Percentiles rank a stretch among this genome's conserved stretches.
Conservation (phyloP, 1,140 invertebrate species). For the Andricus grossulariae region DNA sequence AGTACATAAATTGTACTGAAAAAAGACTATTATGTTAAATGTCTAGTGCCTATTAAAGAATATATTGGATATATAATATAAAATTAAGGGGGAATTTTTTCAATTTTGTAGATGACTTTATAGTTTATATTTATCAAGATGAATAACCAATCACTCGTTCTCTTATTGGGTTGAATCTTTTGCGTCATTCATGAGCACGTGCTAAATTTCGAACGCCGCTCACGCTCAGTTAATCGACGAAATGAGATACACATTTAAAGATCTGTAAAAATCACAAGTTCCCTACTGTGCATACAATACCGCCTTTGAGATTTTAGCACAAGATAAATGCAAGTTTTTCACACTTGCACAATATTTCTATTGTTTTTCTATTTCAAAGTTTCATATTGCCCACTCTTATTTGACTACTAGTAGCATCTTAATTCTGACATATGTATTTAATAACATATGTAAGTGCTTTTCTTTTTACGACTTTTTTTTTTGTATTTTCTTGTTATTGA, state of each 20-base stretch:
- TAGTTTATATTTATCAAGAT: too few relatives aligned
- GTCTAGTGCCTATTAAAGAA: too few relatives aligned
- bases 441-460: too few relatives aligned
- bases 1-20: too few relatives aligned
- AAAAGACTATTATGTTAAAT: too few relatives aligned
- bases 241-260: conserved; percentile 12
- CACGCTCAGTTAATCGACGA: conserved; percentile 7
- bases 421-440: too few relatives aligned
- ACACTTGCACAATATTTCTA: conserved; percentile 11
- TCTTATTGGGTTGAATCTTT: conserved; percentile 3
- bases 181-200: neutral
- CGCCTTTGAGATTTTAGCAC: neutral
- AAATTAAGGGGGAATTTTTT: too few relatives aligned
- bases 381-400: neutral
- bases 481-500: too few relatives aligned
- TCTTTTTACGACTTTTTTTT: too few relatives aligned
- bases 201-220: neutral
- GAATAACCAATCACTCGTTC: neutral
- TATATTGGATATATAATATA: too few relatives aligned
- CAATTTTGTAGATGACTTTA: too few relatives aligned
- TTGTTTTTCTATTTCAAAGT: neutral
- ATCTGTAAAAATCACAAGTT: conserved; percentile 1
- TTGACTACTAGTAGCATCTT: too few relatives aligned
- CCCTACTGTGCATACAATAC: conserved; percentile 18
- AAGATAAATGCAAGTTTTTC: conserved; percentile 20